Conservation (phyloP, 1,140 invertebrate species). For the Drosophila pseudoananassae region DNA sequence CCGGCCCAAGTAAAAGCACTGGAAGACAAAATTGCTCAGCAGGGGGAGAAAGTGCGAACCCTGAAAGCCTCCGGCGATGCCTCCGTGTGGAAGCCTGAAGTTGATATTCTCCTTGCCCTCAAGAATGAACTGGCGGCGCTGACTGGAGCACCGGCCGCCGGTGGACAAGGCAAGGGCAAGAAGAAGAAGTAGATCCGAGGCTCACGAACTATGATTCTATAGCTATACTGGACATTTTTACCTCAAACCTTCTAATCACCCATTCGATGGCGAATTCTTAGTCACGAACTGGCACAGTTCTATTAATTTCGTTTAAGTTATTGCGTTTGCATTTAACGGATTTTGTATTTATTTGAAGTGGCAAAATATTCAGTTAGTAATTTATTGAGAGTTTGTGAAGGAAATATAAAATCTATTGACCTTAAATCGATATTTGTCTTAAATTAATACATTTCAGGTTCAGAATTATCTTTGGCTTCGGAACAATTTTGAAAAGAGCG, state of each 20-base stretch:
- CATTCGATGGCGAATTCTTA: constrained; percentile 40
- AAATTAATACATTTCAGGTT: background rate
- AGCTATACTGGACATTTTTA: constrained; percentile 37
- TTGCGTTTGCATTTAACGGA: constrained; percentile 57
- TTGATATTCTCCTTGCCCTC: constrained; percentile 89
- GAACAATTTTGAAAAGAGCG: background rate
- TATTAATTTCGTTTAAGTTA: constrained; percentile 61
- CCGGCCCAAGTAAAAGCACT: constrained; percentile 84
- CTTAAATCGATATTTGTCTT: constrained; percentile 14
- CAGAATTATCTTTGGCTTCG: background rate
- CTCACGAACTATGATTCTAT: background rate
- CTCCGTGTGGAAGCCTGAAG: constrained; percentile 90
- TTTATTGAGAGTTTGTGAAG: constrained; percentile 73
- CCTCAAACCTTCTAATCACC: constrained; percentile 35
- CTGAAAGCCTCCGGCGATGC: constrained; percentile 90
- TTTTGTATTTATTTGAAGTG: constrained; percentile 63
- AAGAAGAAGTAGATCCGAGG: constrained; percentile 77
- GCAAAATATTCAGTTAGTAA: constrained; percentile 56
- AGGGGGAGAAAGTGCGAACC: constrained; percentile 89
- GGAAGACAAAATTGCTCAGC: constrained; percentile 87
- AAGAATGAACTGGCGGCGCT: constrained; percentile 88
- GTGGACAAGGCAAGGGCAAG: constrained; percentile 83
- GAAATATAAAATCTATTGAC: constrained; percentile 54
- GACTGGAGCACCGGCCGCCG: constrained; percentile 84
- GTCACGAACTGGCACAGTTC: constrained; percentile 43